These are phyloP conservation scores for Sceloporus tristichus DNA, from an alignment of 2,113 vertebrate genomes.

Conservation along the genomic window DNA sequence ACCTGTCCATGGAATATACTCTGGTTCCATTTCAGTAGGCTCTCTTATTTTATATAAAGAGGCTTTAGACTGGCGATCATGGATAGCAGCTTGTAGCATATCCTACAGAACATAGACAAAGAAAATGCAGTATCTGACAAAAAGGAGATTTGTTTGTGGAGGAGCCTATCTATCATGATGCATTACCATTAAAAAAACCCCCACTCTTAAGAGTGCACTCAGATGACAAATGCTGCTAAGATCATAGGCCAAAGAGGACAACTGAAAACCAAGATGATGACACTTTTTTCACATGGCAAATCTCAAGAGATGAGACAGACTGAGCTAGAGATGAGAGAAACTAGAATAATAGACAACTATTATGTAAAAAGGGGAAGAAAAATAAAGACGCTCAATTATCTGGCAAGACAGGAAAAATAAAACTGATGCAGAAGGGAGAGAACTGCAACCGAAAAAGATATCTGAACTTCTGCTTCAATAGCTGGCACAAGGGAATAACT, in stretches of 20 bases:
- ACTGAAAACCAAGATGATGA: background rate
- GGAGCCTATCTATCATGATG: background rate
- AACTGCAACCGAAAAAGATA: too few relatives aligned
- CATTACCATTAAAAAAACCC: background rate
- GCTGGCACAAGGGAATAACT: too few relatives aligned
- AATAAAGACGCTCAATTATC: too few relatives aligned
- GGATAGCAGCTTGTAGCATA: conserved; percentile 90
- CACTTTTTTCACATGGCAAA: too few relatives aligned
- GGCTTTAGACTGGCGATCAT: conserved; percentile 88
- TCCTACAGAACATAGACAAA: conserved; percentile 78
- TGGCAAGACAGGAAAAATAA: too few relatives aligned
- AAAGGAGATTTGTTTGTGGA: background rate
- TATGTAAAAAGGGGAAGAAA: too few relatives aligned
- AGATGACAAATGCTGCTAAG: background rate
- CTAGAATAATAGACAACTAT: too few relatives aligned
- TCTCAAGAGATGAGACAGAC: too few relatives aligned
- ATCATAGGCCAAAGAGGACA: background rate
- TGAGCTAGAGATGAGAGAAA: too few relatives aligned
- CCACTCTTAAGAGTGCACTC: background rate
- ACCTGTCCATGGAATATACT: conserved; percentile 98
- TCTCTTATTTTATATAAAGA: conserved; percentile 87
- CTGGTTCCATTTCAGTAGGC: conserved; percentile 81
- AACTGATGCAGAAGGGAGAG: too few relatives aligned
- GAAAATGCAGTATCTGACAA: background rate
- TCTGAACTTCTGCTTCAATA: too few relatives aligned